phyloP scores from a whole-genome alignment of 2,113 vertebrate species.

The Ahaetulla prasina region DNA sequence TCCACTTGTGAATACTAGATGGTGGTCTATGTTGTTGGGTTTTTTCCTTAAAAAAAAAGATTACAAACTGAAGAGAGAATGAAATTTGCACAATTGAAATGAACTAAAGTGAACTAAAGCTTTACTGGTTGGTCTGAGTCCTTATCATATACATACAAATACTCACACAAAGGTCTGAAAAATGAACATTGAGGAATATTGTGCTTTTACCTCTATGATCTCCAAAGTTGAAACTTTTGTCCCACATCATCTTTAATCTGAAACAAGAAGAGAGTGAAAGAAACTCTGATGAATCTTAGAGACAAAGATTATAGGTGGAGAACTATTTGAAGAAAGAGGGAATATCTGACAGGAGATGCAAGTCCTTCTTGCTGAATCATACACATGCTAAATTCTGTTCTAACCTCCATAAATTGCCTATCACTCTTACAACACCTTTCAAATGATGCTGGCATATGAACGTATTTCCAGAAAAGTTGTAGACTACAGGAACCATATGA shows the following conservation, averaged over 20 bases:
- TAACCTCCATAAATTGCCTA: background rate
- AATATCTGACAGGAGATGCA: background rate
- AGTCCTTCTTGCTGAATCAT: background rate
- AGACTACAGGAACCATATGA: too few species aligned
- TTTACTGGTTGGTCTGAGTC: background rate
- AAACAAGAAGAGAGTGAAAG: background rate
- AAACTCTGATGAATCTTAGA: background rate
- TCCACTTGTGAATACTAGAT: background rate
- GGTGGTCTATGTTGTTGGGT: background rate
- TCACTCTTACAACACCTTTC: background rate
- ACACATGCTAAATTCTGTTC: background rate
- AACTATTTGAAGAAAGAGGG: background rate
- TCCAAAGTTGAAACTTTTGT: background rate
- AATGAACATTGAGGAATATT: background rate
- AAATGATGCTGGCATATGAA: too few species aligned
- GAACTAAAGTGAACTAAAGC: background rate
- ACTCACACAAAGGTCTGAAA: background rate
- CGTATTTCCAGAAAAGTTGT: too few species aligned
- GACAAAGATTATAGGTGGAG: background rate
- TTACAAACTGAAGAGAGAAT: background rate
- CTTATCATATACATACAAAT: background rate
- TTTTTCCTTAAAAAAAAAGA: background rate
- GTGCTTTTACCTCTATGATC: background rate
- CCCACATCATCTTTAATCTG: background rate
- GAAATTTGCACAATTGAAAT: background rate